Evolutionary conservation across 2,888 invertebrate species (phyloP).

Genomic region (Caenorhabditis drosophilae): DNA sequence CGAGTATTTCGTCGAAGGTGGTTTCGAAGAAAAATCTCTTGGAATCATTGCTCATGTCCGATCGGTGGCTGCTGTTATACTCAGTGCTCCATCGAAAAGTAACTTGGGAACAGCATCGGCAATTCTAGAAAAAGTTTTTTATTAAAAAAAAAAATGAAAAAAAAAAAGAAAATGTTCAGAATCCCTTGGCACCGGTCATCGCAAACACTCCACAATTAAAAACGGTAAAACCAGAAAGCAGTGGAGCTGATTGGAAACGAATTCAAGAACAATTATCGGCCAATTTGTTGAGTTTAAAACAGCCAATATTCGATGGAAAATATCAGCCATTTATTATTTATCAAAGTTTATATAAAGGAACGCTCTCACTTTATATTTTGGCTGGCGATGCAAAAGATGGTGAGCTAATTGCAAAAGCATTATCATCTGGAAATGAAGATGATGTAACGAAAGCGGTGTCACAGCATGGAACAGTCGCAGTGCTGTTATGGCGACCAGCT

Average conservation of each 20-base stretch:
- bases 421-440: constrained; percentile 26
- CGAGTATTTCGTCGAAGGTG: constrained; percentile 13
- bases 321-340: constrained; percentile 20
- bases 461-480: constrained; percentile 21
- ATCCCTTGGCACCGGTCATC: constrained; percentile 12
- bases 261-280: constrained; percentile 16
- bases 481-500: constrained; percentile 37
- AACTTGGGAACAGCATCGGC: constrained; percentile 18
- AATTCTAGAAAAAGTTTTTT: constrained; percentile 9
- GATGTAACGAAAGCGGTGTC: constrained; percentile 27
- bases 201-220: constrained; percentile 16
- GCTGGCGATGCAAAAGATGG: constrained; percentile 45
- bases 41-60: constrained; percentile 25
- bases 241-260: constrained; percentile 12
- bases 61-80: constrained; percentile 7
- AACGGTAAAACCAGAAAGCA: constrained; percentile 15
- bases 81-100: constrained; percentile 23
- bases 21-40: constrained; percentile 11
- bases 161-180: too few relatives aligned
- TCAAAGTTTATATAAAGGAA: constrained; percentile 12
- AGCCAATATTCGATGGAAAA: constrained; percentile 17
- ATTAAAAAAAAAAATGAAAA: too few relatives aligned
- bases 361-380: constrained; percentile 30
- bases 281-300: neutral
- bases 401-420: constrained; percentile 28